Evolutionary conservation across 2,113 vertebrate genomes (phyloP), one percentile per base, ranked within the genome.

Genomic region (Parus major): DNA sequence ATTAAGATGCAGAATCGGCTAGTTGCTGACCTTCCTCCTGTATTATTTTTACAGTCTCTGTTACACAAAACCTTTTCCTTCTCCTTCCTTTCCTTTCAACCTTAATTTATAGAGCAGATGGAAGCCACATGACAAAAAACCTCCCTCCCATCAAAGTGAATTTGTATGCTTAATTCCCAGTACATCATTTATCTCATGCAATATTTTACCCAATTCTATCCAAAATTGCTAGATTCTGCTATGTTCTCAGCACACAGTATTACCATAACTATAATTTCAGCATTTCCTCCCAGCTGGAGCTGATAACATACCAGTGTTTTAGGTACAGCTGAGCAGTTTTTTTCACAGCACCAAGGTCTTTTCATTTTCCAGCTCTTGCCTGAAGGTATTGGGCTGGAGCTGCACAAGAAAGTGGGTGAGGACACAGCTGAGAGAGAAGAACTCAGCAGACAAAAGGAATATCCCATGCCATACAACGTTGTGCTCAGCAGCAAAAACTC

Each of bases 1-100:
- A 88, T 93, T 91, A 90, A 96, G 72, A 49, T 85, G 77, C 86
- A 95, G 46, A 82, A 87, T 82, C 1, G 20, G 68, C 61, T 93
- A 92, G 63, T 66, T 95, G 81, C 94, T 93, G 82, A 71, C 83
- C 77, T 88, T 92, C 24, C 11, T 11, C 1, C 9, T 41, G 1
- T 72, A n/a, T 53, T 69, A 61, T 64, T 88, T 91, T 92, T 72
- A 72, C 16, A 85, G 46, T 19, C 6, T 79, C 27, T 69, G 8
- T 35, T 12, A 71, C 17, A 71, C 7, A 11, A 57, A 69, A 46
- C 4, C 3, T 76, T 63, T 59, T 66, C 5, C 12, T 64, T 50
- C 41, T 81, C 35, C 24, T 86, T 90, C 33, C 14, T 85, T 77
- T 81, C 23, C 35, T 53, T 92, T 77, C 61, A 91, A 8, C 2